Evolutionary conservation across 2,113 vertebrate genomes (phyloP).

Genomic region (Scortum barcoo): DNA sequence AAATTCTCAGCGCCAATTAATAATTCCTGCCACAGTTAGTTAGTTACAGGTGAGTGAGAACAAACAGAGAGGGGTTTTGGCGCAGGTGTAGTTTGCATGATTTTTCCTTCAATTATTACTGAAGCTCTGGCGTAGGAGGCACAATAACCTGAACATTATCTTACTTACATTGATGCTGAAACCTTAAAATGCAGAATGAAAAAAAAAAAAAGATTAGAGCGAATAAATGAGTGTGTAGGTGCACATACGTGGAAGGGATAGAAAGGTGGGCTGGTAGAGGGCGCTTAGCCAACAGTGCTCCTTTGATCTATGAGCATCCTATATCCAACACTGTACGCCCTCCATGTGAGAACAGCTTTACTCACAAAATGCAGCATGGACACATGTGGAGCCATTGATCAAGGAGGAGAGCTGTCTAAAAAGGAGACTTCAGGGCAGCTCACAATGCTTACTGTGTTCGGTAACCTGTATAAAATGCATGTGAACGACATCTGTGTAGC

Average conservation of each 20-base stretch:
- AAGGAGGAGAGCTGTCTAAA: neutral
- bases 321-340: constrained; percentile 27
- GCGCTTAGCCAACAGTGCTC: constrained; percentile 13
- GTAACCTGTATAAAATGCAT: neutral
- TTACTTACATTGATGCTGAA: neutral
- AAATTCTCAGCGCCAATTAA: neutral
- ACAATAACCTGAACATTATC: neutral
- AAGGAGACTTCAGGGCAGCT: neutral
- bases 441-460: neutral
- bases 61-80: neutral
- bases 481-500: too few relatives aligned
- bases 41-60: neutral
- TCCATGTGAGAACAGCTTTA: constrained; percentile 21
- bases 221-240: neutral
- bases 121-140: neutral
- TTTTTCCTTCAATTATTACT: neutral
- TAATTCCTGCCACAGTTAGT: neutral
- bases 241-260: neutral
- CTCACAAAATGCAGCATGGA: constrained; percentile 26
- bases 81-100: neutral
- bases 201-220: neutral
- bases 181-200: constrained; percentile 6
- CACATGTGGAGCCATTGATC: constrained; percentile 12
- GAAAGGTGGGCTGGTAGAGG: neutral
- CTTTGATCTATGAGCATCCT: constrained; percentile 54